Evolutionary conservation across 2,113 vertebrate species (phyloP).

Genomic region (Galeopterus variegatus): DNA sequence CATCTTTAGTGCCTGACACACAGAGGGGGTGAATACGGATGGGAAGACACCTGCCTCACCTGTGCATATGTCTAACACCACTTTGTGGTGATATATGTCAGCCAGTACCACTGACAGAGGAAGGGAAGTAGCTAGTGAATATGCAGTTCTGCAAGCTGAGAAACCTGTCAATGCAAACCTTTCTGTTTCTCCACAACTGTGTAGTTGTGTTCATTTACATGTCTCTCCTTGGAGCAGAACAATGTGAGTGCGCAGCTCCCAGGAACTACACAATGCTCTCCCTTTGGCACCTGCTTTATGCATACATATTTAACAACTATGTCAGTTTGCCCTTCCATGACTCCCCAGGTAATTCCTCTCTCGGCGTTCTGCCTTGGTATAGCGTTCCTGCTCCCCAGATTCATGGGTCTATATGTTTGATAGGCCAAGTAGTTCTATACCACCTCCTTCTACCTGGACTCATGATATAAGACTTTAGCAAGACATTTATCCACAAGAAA

Average conservation of each 20-base stretch:
- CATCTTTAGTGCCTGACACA: not conserved
- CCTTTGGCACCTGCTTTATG: not conserved
- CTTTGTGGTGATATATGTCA: not conserved
- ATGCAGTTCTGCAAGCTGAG: not conserved
- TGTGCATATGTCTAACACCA: not conserved
- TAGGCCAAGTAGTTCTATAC: not conserved
- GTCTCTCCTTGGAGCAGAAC: not conserved
- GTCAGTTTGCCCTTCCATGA: not conserved
- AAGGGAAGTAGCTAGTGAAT: not conserved
- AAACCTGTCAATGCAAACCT: not conserved
- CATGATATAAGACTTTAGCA: not conserved
- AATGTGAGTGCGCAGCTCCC: not conserved
- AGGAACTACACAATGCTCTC: not conserved
- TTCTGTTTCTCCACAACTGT: not conserved
- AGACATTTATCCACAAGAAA: conserved; percentile 19
- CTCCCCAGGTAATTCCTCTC: not conserved
- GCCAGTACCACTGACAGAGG: not conserved
- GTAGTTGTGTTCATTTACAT: not conserved
- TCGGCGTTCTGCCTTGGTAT: not conserved
- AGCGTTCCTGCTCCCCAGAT: not conserved
- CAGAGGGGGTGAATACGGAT: not conserved
- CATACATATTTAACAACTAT: not conserved
- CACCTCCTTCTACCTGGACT: not conserved
- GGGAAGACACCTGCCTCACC: not conserved
- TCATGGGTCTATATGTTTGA: not conserved